Evolutionary conservation across 2,888 invertebrate genomes (phyloP).

Genomic region (Caenorhabditis sp.): DNA sequence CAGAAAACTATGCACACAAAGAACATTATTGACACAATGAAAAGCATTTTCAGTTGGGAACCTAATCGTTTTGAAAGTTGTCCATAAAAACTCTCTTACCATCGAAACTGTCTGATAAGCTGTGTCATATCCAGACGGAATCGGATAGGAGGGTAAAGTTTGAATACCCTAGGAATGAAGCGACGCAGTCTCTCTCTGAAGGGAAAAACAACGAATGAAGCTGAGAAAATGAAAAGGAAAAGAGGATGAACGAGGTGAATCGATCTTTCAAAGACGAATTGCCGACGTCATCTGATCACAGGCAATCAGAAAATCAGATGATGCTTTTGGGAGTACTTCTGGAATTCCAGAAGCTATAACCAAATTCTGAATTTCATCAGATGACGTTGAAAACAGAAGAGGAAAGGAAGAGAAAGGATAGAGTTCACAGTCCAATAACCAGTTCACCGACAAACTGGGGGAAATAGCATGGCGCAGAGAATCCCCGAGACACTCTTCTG

Average conservation of each 20-base stretch:
- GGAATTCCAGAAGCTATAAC: conserved; percentile 11
- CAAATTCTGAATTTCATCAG: conserved; percentile 4
- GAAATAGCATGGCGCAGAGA: conserved; percentile 35
- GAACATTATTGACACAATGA: too few species aligned
- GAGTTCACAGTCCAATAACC: conserved; percentile 55
- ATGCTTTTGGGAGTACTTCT: neutral
- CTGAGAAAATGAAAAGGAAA: conserved; percentile 18
- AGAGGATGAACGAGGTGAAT: conserved; percentile 20
- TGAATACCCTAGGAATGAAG: conserved; percentile 28
- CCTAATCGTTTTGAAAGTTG: neutral
- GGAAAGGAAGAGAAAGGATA: neutral
- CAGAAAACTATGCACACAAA: too few species aligned
- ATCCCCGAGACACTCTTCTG: conserved; percentile 29
- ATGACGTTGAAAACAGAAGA: conserved; percentile 1
- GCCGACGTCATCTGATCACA: conserved; percentile 46
- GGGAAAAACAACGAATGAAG: neutral
- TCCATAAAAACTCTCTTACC: conserved; percentile 4
- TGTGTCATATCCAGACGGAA: conserved; percentile 54
- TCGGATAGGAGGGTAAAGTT: conserved; percentile 44
- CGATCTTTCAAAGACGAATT: conserved; percentile 45
- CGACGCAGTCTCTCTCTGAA: conserved; percentile 46
- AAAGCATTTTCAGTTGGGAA: too few species aligned
- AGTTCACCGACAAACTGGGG: conserved; percentile 15
- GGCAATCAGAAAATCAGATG: conserved; percentile 22
- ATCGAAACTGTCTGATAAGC: conserved; percentile 48